Base-by-base conservation (phyloP, 2,888 invertebrate species). In the Eupithecia inturbata region DNA sequence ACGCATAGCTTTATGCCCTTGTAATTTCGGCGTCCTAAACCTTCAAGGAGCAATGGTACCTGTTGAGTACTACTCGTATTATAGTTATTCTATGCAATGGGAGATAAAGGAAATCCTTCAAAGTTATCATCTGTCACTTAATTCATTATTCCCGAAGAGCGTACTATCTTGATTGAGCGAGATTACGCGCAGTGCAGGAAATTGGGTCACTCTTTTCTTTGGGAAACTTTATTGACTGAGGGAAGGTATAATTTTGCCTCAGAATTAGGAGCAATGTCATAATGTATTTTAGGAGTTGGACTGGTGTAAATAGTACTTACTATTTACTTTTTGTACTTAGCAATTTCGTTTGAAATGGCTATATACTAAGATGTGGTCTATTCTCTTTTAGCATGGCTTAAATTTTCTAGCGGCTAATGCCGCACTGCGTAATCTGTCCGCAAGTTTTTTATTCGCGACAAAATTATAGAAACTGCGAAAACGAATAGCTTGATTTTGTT, bases 131-230 rank as follows among this genome's bases (percentile, higher is more conserved):
- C 49, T 66, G 45, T 39, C 67, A 49, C 3, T 70, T 63, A 19
- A n/a, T 14, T 0, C 36, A 10, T 45, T 49, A 67, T 70, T 60
- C 67, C 9, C 66, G 4, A 19, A 60, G 62, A n/a, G 22, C 67
- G 16, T 33, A 49, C 28, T 67, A 67, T 91, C 91, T 88, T 90
- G 92, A 91, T 91, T 89, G 89, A 88, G 88, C 87, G 86, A 88
- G 89, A 92, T 92, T 91, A 90, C 86, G 84, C 86, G 84, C 63
- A 85, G 85, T 84, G 83, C 84, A 85, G 77, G 74, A 87, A 88
- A 88, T 87, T 83, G 85, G 85, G 84, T 83, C 82, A 82, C 63
- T 33, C 63, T 64, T 83, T 84, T 83, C 64, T 64, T 82, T 83
- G 80, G 80, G 41, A 70, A 45, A 71, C 63, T 62, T 75, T 72